A percentile compares a stretch with the other conserved stretches of the same genome.
Evolutionary conservation across 2,888 invertebrate genomes (phyloP).

Genomic region (Hemicrepidius hirtus): DNA sequence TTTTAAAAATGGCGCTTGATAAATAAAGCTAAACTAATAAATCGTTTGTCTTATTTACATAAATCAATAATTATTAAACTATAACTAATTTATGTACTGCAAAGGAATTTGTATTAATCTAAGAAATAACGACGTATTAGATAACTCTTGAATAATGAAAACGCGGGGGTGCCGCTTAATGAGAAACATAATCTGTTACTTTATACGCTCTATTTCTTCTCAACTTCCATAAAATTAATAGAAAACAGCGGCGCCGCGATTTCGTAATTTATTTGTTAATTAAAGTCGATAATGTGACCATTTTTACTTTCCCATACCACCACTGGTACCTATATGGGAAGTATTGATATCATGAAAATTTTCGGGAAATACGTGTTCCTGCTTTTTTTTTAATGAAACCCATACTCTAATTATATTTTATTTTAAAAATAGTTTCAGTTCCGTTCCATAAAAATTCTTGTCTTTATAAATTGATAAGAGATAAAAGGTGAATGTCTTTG

Average conservation of each 20-base stretch:
- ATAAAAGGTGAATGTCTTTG: too few species aligned
- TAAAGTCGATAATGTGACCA: not conserved
- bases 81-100: not conserved
- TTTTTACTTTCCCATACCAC: too few species aligned
- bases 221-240: not conserved
- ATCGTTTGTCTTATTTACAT: not conserved
- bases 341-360: too few species aligned
- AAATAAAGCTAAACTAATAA: not conserved
- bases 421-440: too few species aligned
- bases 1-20: too few species aligned
- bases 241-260: conserved; percentile 3
- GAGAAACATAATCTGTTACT: not conserved
- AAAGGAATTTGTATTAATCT: conserved; percentile 12
- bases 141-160: conserved; percentile 7
- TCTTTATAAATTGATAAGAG: too few species aligned
- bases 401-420: too few species aligned
- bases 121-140: conserved; percentile 8
- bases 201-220: conserved; percentile 10
- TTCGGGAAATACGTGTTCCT: too few species aligned
- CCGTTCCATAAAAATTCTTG: too few species aligned
- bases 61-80: conserved; percentile 9
- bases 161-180: conserved; percentile 11
- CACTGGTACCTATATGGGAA: too few species aligned
- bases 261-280: not conserved
- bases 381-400: too few species aligned